Percentiles rank a stretch among this genome's conserved stretches.
These are phyloP conservation scores for Lerista edwardsae DNA, from an alignment of 2,797 vertebrate species.

Conservation along the genomic window DNA sequence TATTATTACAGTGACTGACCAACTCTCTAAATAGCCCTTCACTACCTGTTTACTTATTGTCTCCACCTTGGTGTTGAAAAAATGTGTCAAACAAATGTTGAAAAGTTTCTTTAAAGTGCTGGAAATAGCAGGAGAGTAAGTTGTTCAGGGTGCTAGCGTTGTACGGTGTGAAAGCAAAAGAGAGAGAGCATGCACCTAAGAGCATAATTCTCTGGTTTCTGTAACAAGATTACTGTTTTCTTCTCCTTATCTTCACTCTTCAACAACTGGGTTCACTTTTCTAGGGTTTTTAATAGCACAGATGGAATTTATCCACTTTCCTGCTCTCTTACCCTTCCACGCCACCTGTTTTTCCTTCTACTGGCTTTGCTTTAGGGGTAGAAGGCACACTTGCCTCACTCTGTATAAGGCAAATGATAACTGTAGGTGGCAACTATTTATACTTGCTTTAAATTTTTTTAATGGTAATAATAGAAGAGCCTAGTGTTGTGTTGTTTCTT, in stretches of 20 bases:
- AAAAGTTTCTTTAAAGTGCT: constrained; percentile 84
- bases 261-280: constrained; percentile 80
- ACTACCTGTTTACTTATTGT: constrained; percentile 85
- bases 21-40: constrained; percentile 83
- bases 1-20: constrained; percentile 83
- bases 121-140: constrained; percentile 82
- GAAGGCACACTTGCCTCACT: constrained; percentile 66
- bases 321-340: constrained; percentile 68
- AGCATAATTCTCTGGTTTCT: constrained; percentile 83
- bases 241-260: constrained; percentile 82
- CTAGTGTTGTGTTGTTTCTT: background rate
- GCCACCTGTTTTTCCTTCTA: constrained; percentile 64
- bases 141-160: constrained; percentile 80
- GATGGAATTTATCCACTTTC: constrained; percentile 79
- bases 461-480: constrained; percentile 58
- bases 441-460: constrained; percentile 68
- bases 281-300: constrained; percentile 78
- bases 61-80: constrained; percentile 83
- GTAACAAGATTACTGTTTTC: constrained; percentile 86
- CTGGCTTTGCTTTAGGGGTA: constrained; percentile 74
- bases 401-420: constrained; percentile 68
- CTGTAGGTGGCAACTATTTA: constrained; percentile 61
- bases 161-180: constrained; percentile 77
- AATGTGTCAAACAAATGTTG: constrained; percentile 81
- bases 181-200: constrained; percentile 63